A percentile compares a stretch with the other conserved stretches of the same genome.
phyloP scores from a whole-genome alignment of 1,140 invertebrate species.

The Drosophila navojoa region DNA sequence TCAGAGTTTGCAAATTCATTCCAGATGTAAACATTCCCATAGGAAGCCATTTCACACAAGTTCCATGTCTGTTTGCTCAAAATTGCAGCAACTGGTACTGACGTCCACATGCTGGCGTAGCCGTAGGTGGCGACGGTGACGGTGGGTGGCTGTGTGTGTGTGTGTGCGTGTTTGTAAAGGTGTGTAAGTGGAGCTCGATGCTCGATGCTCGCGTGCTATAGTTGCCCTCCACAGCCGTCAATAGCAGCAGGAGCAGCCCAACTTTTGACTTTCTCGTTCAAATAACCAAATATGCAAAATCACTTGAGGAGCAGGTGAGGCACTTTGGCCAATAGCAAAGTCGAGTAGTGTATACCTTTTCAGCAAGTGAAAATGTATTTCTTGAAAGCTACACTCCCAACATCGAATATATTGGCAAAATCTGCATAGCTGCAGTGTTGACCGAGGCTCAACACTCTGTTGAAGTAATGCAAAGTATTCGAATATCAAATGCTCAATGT shows the following conservation, averaged over 20 bases:
- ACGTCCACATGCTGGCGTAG: conserved; percentile 27
- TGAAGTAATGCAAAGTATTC: neutral
- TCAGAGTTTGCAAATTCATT: conserved; percentile 73
- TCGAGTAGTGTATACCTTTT: conserved; percentile 33
- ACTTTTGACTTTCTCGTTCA: conserved; percentile 47
- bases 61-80: conserved; percentile 70
- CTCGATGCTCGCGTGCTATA: conserved; percentile 28
- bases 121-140: neutral
- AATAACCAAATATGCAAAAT: conserved; percentile 37
- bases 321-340: neutral
- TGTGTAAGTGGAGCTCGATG: conserved; percentile 1
- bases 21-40: conserved; percentile 74
- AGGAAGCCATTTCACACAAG: conserved; percentile 70
- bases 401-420: neutral
- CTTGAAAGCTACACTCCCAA: neutral
- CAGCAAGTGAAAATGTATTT: neutral
- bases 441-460: neutral
- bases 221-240: conserved; percentile 51
- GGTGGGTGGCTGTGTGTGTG: neutral
- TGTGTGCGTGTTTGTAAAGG: neutral
- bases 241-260: conserved; percentile 26
- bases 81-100: conserved; percentile 63
- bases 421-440: neutral
- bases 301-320: neutral
- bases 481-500: neutral